These are phyloP conservation scores for Neodiprion pinetum DNA, from an alignment of 1,140 invertebrate species.

Conservation along the genomic window DNA sequence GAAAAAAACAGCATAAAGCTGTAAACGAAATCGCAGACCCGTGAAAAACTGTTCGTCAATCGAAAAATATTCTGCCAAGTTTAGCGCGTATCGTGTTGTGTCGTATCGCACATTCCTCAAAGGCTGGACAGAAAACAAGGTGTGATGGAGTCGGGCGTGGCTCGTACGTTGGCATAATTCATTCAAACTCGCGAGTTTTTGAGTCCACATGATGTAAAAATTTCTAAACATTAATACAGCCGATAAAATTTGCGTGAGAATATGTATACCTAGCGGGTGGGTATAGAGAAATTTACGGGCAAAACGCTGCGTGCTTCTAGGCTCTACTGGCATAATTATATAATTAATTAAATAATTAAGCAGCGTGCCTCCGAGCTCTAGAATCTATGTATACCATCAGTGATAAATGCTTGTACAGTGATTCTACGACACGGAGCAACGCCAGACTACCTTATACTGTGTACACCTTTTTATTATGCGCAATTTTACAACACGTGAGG, in stretches of 20 bases:
- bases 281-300: conserved; percentile 11
- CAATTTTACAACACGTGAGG: background rate
- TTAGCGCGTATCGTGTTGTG: too few species aligned
- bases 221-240: background rate
- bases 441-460: background rate
- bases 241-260: conserved; percentile 16
- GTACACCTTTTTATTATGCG: background rate
- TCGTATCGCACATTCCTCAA: too few species aligned
- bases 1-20: too few species aligned
- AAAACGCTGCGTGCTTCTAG: background rate
- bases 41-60: too few species aligned
- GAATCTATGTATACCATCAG: conserved; percentile 20
- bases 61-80: too few species aligned
- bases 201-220: background rate
- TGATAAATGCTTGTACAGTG: conserved; percentile 18
- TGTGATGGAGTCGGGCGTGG: background rate
- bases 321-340: conserved; percentile 14
- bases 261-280: background rate
- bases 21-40: too few species aligned
- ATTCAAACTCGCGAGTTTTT: too few species aligned
- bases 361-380: background rate
- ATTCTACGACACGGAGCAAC: conserved; percentile 9
- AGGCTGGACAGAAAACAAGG: background rate
- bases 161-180: background rate
- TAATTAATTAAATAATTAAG: conserved; percentile 17